Percentiles rank a stretch among this genome's conserved stretches.
phyloP scores from a whole-genome alignment of 2,113 vertebrate genomes.

The Benthochromis sp. region DNA sequence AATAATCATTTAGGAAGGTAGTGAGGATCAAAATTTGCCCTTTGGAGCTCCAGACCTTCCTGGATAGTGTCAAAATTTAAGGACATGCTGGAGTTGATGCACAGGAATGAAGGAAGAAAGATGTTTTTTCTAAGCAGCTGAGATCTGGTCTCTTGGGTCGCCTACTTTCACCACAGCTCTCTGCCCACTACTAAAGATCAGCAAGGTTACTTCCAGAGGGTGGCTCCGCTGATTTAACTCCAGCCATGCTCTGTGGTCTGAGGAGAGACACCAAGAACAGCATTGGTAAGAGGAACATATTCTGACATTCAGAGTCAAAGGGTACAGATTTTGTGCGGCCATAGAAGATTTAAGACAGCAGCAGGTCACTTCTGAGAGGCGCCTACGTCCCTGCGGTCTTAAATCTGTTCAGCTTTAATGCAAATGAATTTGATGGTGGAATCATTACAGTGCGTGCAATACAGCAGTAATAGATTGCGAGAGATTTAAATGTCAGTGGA shows the following conservation, averaged over 20 bases:
- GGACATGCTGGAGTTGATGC: neutral
- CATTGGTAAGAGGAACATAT: constrained; percentile 62
- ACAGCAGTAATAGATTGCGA: neutral
- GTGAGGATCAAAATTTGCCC: constrained; percentile 3
- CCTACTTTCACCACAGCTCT: neutral
- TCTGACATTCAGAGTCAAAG: neutral
- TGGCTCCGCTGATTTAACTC: constrained; percentile 32
- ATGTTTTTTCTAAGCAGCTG: constrained; percentile 29
- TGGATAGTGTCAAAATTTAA: neutral
- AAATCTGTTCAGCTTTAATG: neutral
- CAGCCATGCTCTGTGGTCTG: constrained; percentile 74
- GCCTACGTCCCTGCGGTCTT: neutral
- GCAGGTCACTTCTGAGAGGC: neutral
- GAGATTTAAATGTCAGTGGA: constrained; percentile 7
- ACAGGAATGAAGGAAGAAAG: constrained; percentile 2
- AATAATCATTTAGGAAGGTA: neutral
- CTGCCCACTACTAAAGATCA: neutral
- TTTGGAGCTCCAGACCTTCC: neutral
- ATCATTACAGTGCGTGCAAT: neutral
- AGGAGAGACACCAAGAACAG: constrained; percentile 69
- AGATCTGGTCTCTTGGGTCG: neutral
- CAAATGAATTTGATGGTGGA: neutral
- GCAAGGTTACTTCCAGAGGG: constrained; percentile 27
- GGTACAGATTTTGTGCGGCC: neutral
- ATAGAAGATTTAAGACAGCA: neutral